phyloP scores from a whole-genome alignment of 2,888 invertebrate genomes.

The Ormyrus pomaceus region DNA sequence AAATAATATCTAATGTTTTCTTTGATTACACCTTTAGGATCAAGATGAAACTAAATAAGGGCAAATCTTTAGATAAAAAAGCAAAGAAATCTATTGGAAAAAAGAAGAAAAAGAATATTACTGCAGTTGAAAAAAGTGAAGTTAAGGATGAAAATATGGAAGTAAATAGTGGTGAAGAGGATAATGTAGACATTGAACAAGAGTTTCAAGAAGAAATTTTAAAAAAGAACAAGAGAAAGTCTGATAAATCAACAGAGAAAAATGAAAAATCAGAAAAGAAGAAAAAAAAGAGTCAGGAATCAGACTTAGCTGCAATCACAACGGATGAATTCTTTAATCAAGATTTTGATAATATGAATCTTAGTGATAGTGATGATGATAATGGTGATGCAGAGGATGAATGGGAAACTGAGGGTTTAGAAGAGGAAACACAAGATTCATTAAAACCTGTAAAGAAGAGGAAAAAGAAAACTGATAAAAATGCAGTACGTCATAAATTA shows the following conservation, averaged over 20 bases:
- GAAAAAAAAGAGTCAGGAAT: conserved; percentile 20
- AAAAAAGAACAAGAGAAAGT: conserved; percentile 52
- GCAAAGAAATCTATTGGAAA: conserved; percentile 39
- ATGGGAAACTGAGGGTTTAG: too few species aligned
- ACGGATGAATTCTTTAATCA: conserved; percentile 66
- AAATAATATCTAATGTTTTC: too few species aligned
- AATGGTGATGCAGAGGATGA: too few species aligned
- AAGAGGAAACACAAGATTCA: background rate
- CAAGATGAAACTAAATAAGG: conserved; percentile 47
- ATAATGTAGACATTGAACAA: background rate
- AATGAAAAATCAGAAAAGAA: conserved; percentile 60
- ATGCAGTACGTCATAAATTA: too few species aligned
- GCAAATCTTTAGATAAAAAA: conserved; percentile 49
- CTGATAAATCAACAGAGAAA: background rate
- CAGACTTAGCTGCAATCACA: conserved; percentile 56
- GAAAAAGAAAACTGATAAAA: too few species aligned
- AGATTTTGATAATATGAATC: conserved; percentile 62
- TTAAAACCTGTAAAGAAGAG: background rate
- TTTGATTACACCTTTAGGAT: background rate
- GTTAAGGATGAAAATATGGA: conserved; percentile 7
- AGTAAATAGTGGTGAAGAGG: conserved; percentile 12
- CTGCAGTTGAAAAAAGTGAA: too few species aligned
- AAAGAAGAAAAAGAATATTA: conserved; percentile 34
- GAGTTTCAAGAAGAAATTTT: conserved; percentile 28
- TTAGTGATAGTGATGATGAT: conserved; percentile 51